These are phyloP conservation scores for Acronicta psi DNA, from an alignment of 2,888 invertebrate species.

Conservation along the genomic window DNA sequence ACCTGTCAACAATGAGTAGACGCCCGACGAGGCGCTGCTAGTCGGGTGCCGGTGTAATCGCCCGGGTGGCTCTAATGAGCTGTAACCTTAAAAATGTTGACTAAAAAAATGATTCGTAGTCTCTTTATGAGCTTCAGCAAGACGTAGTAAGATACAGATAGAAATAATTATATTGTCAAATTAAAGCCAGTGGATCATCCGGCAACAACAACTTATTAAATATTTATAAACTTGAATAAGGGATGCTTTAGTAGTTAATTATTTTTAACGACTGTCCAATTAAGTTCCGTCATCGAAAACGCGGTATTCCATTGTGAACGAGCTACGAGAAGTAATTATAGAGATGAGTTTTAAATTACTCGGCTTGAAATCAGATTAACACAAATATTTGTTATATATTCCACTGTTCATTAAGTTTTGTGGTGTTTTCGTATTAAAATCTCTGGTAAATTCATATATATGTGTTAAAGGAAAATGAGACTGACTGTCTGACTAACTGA, in stretches of 20 bases:
- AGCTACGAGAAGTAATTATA: constrained; percentile 28
- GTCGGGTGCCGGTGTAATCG: too few relatives aligned
- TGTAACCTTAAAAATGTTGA: too few relatives aligned
- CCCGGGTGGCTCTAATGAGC: too few relatives aligned
- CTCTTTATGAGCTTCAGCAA: too few relatives aligned
- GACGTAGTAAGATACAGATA: too few relatives aligned
- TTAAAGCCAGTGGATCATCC: not conserved
- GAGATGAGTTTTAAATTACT: constrained; percentile 45
- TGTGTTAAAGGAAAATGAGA: too few relatives aligned
- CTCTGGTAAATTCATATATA: too few relatives aligned
- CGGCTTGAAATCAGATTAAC: constrained; percentile 30
- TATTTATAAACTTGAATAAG: constrained; percentile 14
- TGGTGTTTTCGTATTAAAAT: not conserved
- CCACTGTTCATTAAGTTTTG: constrained; percentile 26
- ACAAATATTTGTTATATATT: constrained; percentile 22
- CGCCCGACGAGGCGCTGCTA: too few relatives aligned
- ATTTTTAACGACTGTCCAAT: constrained; percentile 38
- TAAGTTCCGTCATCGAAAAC: constrained; percentile 30
- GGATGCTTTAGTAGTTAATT: constrained; percentile 28
- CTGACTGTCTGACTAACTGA: too few relatives aligned
- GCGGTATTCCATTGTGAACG: constrained; percentile 31
- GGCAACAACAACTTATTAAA: constrained; percentile 2
- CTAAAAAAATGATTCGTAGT: too few relatives aligned
- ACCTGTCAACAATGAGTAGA: too few relatives aligned
- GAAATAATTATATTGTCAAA: not conserved